phyloP scores from a whole-genome alignment of 2,797 vertebrate species.

The Gobionotothen gibberifrons region DNA sequence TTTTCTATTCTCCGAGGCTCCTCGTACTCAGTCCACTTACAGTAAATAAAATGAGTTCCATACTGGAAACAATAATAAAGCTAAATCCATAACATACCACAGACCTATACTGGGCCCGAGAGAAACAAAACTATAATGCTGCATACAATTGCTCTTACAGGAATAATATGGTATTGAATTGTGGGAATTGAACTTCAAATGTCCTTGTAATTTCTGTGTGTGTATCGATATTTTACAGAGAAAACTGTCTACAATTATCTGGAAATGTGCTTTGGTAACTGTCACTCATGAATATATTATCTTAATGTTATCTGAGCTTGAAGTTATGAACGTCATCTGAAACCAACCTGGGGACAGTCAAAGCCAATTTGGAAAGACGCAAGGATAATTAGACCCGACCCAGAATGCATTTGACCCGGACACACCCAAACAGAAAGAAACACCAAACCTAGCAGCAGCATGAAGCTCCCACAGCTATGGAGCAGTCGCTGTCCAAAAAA shows the following conservation, averaged over 20 bases:
- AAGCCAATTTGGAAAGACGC: neutral
- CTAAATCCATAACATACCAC: neutral
- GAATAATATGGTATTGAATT: neutral
- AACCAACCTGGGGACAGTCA: neutral
- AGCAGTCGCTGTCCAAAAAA: neutral
- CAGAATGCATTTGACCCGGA: neutral
- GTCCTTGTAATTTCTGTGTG: neutral
- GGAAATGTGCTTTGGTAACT: too few species aligned
- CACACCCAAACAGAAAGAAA: constrained; percentile 3
- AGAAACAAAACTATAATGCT: neutral
- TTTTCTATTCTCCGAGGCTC: neutral
- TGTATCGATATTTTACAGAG: neutral
- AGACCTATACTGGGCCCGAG: neutral
- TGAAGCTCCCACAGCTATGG: neutral
- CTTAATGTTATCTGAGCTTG: neutral
- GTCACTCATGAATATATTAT: neutral
- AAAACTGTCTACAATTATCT: neutral
- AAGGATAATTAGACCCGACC: neutral
- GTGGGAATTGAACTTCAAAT: neutral
- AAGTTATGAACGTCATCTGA: neutral
- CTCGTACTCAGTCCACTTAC: neutral
- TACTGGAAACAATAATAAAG: neutral
- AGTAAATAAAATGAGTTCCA: neutral
- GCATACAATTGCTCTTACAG: neutral
- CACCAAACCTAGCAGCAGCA: neutral